Conservation (phyloP, 1,140 invertebrate species). For the Holcopasites calliopsidis region DNA sequence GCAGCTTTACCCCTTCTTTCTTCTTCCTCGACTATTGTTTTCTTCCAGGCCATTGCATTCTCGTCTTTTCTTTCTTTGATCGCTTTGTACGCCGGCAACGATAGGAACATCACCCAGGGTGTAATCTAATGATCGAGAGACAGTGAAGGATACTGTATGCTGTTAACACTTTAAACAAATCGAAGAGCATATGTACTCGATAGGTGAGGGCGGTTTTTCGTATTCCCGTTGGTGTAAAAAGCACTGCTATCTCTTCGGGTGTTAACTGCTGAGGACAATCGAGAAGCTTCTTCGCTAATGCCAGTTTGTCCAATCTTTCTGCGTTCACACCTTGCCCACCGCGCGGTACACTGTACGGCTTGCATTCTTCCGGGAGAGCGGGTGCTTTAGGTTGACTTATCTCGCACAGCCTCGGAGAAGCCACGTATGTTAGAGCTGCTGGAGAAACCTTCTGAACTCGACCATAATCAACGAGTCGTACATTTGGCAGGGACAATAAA, state of each 20-base stretch:
- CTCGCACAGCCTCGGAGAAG: constrained; percentile 34
- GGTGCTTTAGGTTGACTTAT: constrained; percentile 38
- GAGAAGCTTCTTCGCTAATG: constrained; percentile 41
- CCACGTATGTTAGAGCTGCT: constrained; percentile 49
- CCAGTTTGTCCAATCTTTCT: constrained; percentile 18
- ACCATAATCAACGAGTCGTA: constrained; percentile 3
- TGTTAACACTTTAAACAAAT: too few species aligned
- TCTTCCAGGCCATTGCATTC: constrained; percentile 50
- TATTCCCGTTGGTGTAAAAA: constrained; percentile 51
- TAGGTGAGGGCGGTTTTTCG: constrained; percentile 46
- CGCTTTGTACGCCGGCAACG: constrained; percentile 52
- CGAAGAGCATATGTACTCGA: constrained; percentile 2
- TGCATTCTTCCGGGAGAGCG: constrained; percentile 14
- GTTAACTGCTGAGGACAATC: constrained; percentile 45
- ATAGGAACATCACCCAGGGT: constrained; percentile 52
- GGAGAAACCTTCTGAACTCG: constrained; percentile 38
- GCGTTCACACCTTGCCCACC: neutral
- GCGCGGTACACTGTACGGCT: neutral
- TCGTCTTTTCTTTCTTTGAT: constrained; percentile 53
- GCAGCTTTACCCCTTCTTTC: constrained; percentile 56
- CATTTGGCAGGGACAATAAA: constrained; percentile 34
- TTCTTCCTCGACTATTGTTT: constrained; percentile 39
- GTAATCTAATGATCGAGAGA: constrained; percentile 39
- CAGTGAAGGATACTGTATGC: too few species aligned
- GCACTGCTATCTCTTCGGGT: constrained; percentile 32